Evolutionary conservation across 2,797 vertebrate genomes (phyloP), one percentile per base, ranked within the genome.

Genomic region (Acanthis flammea): DNA sequence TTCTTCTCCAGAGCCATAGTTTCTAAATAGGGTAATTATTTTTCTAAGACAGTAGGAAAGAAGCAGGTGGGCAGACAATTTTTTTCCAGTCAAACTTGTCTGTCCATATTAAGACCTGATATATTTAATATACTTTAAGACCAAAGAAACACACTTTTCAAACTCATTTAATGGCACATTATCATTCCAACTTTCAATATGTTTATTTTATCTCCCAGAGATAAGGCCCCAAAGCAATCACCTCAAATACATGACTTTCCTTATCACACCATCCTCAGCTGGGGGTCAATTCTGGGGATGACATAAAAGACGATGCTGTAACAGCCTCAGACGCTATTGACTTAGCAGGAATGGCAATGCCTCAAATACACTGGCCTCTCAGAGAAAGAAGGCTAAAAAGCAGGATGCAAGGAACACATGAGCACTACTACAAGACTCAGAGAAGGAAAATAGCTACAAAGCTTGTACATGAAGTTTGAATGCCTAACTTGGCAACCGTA

Each of bases 121-220:
- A 67, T 7, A 87, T 78, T 72, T 71, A 72, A 87, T 24, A 35
- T 24, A 55, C 25, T 81, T 74, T 37, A 27, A 75, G 53, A 80
- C 6, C 10, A 30, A 76, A 92, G 5, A 90, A 88, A 28, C 21
- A 31, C 3, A 4, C 39, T 61, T 92, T 92, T 68, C 35, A 79
- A 75, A 63, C 35, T 50, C 23, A 68, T 74, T 85, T 88, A 60
- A 70, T 16, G 41, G 41, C 51, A 50, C 3, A 6, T 37, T 58
- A 90, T 86, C 41, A 92, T 80, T 93, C 88, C 0, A 1, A 71
- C 70, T 87, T 82, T 55, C 58, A 92, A 15, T 63, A 93, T 51
- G 94, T 67, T 95, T 88, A 79, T 87, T 88, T 80, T 71, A 75
- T 67, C 89, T 72, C 28, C 66, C 53, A 72, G 83, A 90, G 47